A percentile compares a stretch with the other conserved stretches of the same genome.
Evolutionary conservation across 2,888 invertebrate genomes (phyloP).

Genomic region (Iphiclides podalirius): DNA sequence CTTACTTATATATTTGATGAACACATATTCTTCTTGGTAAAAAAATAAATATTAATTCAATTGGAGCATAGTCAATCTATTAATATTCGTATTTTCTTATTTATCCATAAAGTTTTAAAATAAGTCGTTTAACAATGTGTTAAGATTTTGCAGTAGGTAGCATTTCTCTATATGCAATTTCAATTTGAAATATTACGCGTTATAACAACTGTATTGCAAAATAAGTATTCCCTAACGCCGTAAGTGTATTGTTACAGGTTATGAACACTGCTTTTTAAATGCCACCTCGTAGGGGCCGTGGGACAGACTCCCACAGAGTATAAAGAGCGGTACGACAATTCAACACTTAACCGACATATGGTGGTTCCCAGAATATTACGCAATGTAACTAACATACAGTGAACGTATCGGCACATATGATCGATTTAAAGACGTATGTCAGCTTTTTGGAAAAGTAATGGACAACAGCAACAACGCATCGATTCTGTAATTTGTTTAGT

Average conservation of each 20-base stretch:
- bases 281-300: constrained; percentile 47
- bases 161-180: not conserved
- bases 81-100: too few relatives aligned
- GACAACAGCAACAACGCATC: too few relatives aligned
- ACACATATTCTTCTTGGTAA: too few relatives aligned
- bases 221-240: constrained; percentile 29
- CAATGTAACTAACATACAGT: constrained; percentile 28
- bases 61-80: too few relatives aligned
- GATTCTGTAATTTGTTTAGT: too few relatives aligned
- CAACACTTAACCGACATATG: constrained; percentile 32
- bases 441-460: too few relatives aligned
- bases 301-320: constrained; percentile 46
- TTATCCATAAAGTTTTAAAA: too few relatives aligned
- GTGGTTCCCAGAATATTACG: constrained; percentile 37
- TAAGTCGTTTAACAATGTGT: too few relatives aligned
- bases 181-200: not conserved
- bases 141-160: not conserved
- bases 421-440: not conserved
- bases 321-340: constrained; percentile 27
- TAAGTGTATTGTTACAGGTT: constrained; percentile 31
- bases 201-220: constrained; percentile 34
- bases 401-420: not conserved
- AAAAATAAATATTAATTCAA: too few relatives aligned
- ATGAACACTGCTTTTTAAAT: constrained; percentile 32
- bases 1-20: too few relatives aligned